Conservation (phyloP, 2,888 invertebrate species). For the Eupithecia pulchellata region DNA sequence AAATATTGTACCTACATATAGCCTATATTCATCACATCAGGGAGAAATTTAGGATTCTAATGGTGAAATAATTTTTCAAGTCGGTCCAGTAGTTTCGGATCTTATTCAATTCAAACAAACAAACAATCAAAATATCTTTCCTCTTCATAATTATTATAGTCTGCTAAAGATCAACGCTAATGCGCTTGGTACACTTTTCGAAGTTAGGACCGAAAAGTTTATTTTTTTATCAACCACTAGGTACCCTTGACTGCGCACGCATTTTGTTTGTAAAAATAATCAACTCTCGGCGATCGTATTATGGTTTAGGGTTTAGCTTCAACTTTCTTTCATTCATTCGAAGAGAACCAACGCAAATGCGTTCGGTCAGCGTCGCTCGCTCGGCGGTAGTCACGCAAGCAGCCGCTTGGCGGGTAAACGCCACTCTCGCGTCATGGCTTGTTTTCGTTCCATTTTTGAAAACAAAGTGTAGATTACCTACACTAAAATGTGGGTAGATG, state of each 20-base stretch:
- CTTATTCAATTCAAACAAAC: too few relatives aligned
- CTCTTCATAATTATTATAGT: too few relatives aligned
- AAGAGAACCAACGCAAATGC: constrained; percentile 47
- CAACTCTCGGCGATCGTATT: background rate
- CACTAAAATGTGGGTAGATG: constrained; percentile 85
- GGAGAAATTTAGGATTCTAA: too few relatives aligned
- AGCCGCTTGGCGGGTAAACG: constrained; percentile 66
- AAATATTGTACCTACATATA: too few relatives aligned
- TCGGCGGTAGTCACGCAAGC: constrained; percentile 63
- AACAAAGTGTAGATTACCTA: constrained; percentile 54
- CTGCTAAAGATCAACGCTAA: too few relatives aligned
- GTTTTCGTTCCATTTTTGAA: constrained; percentile 52
- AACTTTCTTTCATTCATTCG: constrained; percentile 63
- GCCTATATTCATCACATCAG: too few relatives aligned
- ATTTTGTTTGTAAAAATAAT: background rate
- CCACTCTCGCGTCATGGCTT: constrained; percentile 55
- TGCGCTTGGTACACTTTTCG: too few relatives aligned
- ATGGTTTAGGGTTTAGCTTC: background rate
- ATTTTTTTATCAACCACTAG: background rate
- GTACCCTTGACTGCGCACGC: constrained; percentile 6
- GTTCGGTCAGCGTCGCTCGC: background rate
- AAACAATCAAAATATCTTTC: too few relatives aligned
- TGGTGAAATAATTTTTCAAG: too few relatives aligned
- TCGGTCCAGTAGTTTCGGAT: too few relatives aligned
- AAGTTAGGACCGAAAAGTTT: background rate